A percentile compares a stretch with the other conserved stretches of the same genome.
Evolutionary conservation across 2,888 invertebrate species (phyloP).

Genomic region (Nemapogon koenigi): DNA sequence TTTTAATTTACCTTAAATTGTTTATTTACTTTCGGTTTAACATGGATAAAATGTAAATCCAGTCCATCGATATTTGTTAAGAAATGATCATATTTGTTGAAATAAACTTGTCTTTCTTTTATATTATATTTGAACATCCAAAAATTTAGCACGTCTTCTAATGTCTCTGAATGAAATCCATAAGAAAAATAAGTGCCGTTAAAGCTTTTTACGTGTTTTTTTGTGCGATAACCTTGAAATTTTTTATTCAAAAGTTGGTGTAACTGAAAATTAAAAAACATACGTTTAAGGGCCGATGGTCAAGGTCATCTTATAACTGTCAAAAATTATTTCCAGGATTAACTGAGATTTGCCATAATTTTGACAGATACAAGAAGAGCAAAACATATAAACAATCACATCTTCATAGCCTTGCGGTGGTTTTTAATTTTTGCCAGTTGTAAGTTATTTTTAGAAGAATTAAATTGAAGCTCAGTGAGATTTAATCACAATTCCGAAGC

Average conservation of each 20-base stretch:
- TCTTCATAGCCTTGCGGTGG: too few species aligned
- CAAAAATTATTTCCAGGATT: not conserved
- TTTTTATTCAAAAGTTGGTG: conserved; percentile 58
- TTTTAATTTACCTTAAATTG: conserved; percentile 26
- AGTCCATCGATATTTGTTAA: conserved; percentile 76
- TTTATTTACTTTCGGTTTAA: conserved; percentile 53
- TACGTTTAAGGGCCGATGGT: too few species aligned
- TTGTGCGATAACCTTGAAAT: conserved; percentile 46
- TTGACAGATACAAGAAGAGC: too few species aligned
- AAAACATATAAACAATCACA: not conserved
- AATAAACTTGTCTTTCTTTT: conserved; percentile 60
- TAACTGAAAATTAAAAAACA: conserved; percentile 39
- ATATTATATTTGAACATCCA: conserved; percentile 79
- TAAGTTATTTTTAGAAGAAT: too few species aligned
- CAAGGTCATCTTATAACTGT: conserved; percentile 1
- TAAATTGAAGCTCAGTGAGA: too few species aligned
- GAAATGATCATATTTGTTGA: conserved; percentile 79
- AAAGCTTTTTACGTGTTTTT: conserved; percentile 36
- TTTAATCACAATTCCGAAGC: too few species aligned
- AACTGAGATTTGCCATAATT: too few species aligned
- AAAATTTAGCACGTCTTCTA: conserved; percentile 71
- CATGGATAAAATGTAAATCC: conserved; percentile 78
- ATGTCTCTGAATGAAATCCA: conserved; percentile 76
- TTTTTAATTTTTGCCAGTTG: too few species aligned
- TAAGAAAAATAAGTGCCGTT: conserved; percentile 77